Evolutionary conservation across 2,797 vertebrate species (phyloP).

Genomic region (Lemur catta): DNA sequence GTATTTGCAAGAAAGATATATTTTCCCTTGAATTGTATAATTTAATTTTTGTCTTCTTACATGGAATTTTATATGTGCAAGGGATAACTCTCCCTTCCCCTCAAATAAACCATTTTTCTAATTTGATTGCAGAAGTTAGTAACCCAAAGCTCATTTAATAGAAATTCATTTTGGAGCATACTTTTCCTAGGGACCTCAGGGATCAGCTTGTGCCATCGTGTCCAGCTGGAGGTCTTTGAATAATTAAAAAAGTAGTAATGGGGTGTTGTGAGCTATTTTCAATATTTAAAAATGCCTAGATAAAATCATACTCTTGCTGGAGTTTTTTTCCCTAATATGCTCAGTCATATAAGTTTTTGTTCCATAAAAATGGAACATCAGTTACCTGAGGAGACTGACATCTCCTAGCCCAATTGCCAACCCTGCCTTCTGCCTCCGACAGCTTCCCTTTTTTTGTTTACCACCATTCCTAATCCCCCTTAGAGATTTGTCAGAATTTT

Average conservation of each 20-base stretch:
- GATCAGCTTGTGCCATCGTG: not conserved
- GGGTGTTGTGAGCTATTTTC: not conserved
- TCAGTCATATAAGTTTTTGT: not conserved
- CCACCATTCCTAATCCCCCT: not conserved
- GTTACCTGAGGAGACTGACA: not conserved
- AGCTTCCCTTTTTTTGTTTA: not conserved
- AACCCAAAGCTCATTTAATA: not conserved
- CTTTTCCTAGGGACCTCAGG: not conserved
- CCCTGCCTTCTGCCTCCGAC: not conserved
- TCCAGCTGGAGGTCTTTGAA: not conserved
- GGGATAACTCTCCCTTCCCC: not conserved
- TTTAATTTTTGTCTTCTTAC: not conserved
- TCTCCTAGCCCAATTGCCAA: not conserved
- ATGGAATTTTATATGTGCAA: not conserved
- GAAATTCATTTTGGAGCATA: not conserved
- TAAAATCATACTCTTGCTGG: not conserved
- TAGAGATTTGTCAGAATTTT: constrained; percentile 5
- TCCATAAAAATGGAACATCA: not conserved
- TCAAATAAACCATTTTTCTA: not conserved
- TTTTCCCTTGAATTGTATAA: not conserved
- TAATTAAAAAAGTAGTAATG: not conserved
- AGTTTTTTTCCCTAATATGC: not conserved
- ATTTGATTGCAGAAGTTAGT: not conserved
- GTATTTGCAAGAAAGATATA: not conserved
- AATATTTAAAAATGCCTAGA: constrained; percentile 10